Percentiles rank a stretch among this genome's conserved stretches.
Conservation (phyloP, 35 echinoderm and acorn worm species). For the Lytechinus pictus region DNA sequence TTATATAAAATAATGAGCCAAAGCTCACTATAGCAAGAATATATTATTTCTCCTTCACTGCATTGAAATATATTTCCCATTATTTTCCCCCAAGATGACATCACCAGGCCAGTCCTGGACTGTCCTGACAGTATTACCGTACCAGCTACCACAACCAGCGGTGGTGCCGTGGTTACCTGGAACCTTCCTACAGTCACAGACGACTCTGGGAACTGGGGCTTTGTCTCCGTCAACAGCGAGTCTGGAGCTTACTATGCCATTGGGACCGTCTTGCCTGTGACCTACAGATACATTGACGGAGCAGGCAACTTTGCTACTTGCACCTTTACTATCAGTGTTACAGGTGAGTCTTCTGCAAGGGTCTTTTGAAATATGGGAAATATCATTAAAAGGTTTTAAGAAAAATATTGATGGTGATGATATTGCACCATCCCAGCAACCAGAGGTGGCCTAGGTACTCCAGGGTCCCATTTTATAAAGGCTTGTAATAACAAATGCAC, state of each 20-base stretch:
- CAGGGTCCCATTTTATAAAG: no score
- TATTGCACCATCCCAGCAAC: no score
- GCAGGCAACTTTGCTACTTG: conserved; percentile 61
- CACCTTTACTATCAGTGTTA: conserved; percentile 57
- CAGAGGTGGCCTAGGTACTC: no score
- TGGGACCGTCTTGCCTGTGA: conserved; percentile 46
- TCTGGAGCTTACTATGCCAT: conserved; percentile 55
- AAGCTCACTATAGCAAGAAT: no score
- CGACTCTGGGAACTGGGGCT: conserved; percentile 52
- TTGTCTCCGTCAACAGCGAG: conserved; percentile 30
- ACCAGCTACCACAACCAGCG: conserved; percentile 37
- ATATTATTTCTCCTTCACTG: no score
- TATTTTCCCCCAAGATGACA: conserved; percentile 48
- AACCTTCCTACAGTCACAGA: conserved; percentile 78
- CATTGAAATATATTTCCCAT: neutral
- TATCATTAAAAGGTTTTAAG: no score
- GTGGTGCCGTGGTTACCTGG: conserved; percentile 61
- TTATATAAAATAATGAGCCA: no score
- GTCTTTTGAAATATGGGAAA: neutral
- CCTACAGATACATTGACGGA: conserved; percentile 67
- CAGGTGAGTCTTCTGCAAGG: neutral
- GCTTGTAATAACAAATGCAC: no score
- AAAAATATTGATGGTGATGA: no score
- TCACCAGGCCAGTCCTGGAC: conserved; percentile 53
- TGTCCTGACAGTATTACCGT: conserved; percentile 52